A percentile compares a stretch with the other conserved stretches of the same genome.
Evolutionary conservation across 2,113 vertebrate genomes (phyloP).

Genomic region (Hepsetus odoe): DNA sequence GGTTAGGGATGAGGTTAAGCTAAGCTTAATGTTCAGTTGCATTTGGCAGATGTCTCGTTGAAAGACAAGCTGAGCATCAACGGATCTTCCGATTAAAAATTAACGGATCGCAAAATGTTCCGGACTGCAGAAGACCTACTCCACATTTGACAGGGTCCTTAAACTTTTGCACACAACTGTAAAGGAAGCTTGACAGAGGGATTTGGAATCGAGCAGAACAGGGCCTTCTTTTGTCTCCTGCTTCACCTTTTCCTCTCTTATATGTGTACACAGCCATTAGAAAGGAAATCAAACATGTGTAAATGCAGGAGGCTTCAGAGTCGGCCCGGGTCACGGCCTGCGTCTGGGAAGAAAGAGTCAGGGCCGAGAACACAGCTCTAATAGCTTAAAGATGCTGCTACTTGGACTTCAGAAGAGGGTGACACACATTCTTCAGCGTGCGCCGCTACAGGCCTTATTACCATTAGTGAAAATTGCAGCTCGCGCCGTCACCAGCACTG

Average conservation of each 20-base stretch:
- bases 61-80: no score
- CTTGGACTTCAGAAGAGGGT: slow-evolving; percentile 63
- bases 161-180: no score
- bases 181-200: no score
- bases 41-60: no score
- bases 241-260: not conserved
- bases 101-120: no score
- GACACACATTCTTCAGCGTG: slow-evolving; percentile 57
- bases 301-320: slow-evolving; percentile 24
- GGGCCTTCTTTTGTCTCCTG: not conserved
- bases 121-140: no score
- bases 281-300: slow-evolving; percentile 11
- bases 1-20: no score
- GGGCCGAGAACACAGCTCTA: slow-evolving; percentile 63
- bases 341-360: slow-evolving; percentile 50
- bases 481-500: slow-evolving; percentile 54
- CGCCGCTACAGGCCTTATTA: slow-evolving; percentile 57
- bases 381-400: slow-evolving; percentile 76
- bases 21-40: no score
- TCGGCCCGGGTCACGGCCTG: slow-evolving; percentile 63
- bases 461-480: slow-evolving; percentile 70
- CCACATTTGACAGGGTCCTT: no score
- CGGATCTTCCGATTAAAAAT: no score
- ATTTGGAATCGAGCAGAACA: no score
- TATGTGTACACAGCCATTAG: not conserved